Conservation (phyloP, 2,888 invertebrate species). For the Omphaloscelis lunosa region DNA sequence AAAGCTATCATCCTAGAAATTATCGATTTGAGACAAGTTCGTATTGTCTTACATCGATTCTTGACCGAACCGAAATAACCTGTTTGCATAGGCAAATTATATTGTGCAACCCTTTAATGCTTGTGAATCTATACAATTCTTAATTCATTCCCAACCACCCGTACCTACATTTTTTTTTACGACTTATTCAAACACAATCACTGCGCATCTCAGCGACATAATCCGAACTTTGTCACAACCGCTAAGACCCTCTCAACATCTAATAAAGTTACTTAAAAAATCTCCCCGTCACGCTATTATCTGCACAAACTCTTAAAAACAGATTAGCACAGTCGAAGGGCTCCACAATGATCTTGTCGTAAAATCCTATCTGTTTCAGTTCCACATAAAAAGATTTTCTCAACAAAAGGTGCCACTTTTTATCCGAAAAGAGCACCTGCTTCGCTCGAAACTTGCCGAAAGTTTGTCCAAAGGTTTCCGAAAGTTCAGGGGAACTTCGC, state of each 20-base stretch:
- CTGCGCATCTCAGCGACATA: constrained; percentile 25
- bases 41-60: no score
- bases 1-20: not conserved
- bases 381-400: constrained; percentile 73
- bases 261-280: constrained; percentile 65
- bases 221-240: constrained; percentile 45
- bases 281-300: constrained; percentile 66
- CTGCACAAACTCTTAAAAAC: constrained; percentile 68
- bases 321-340: constrained; percentile 68
- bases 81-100: no score
- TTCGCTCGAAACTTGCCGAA: constrained; percentile 75
- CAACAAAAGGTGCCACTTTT: constrained; percentile 85
- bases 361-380: constrained; percentile 75
- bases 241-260: constrained; percentile 44
- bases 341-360: constrained; percentile 66
- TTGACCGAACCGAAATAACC: no score
- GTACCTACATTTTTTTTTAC: constrained; percentile 12
- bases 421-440: constrained; percentile 88
- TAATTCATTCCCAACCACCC: not conserved
- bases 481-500: constrained; percentile 76
- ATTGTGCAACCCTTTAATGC: not conserved
- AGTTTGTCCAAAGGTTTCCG: constrained; percentile 77
- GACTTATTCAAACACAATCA: constrained; percentile 42
- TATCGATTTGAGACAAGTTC: not conserved
- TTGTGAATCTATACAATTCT: not conserved